Base-by-base conservation (phyloP, 2,797 vertebrate genomes). In the Enteromius treurensis region DNA sequence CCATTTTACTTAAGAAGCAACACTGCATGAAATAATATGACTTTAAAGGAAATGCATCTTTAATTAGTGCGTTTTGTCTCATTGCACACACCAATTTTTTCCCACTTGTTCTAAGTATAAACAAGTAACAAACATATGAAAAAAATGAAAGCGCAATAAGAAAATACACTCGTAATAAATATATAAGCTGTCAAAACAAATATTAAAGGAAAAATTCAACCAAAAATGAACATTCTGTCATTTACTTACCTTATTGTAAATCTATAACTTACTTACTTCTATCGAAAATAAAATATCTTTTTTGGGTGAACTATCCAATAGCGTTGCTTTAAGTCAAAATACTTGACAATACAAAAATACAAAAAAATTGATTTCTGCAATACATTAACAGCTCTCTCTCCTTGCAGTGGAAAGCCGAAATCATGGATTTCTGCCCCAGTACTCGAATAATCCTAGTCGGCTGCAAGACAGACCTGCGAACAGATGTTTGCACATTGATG, bases 381-480 rank as follows among this genome's bases (percentile, higher is more conserved):
- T 75, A 51, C 34, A 37, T 75, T 64, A 53, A 71, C 6, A 10
- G n/a, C 26, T 26, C 49, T 76, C 14, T 83, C n/a, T 88, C 67
- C 32, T 74, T 77, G 34, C 88, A 98, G 97, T 99, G 97, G 97
- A 98, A 97, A 91, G 94, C 96, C 0, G 97, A 99, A 91, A 97
- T 99, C 87, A 93, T 96, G 90, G 97, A 98, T 87, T 98, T 97
- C 90, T 99, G 97, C 85, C 95, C 97, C 85, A 96, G 94, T 90
- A 97, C 97, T 9, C 95, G 95, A 13, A 95, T 98, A 89, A 92
- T 98, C 45, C 93, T 99, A n/a, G 95, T 98, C 26, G 97, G 97
- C 89, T 98, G 97, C 85, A 98, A 98, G 90, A 97, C 94, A 0
- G 97, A 98, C 83, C 93, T 98, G 26, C 93, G 97, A 83, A 97